Evolutionary conservation across 2,797 vertebrate genomes (phyloP).

Genomic region (Gambusia yucatana): DNA sequence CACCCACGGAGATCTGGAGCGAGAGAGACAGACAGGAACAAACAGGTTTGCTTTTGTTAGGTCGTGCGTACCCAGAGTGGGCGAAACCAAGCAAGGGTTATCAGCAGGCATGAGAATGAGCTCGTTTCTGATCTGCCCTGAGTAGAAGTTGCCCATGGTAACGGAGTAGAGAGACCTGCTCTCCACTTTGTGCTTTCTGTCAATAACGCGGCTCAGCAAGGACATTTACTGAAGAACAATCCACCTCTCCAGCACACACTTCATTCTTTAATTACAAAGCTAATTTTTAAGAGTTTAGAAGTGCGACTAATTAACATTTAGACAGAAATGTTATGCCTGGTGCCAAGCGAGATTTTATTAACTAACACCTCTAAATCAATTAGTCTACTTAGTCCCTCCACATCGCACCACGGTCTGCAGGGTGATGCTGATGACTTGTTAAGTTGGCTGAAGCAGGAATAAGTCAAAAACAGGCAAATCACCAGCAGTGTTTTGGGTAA

Average conservation of each 20-base stretch:
- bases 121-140: slow-evolving; percentile 58
- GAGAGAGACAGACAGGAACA: slow-evolving; percentile 31
- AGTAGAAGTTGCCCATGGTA: slow-evolving; percentile 68
- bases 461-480: neutral
- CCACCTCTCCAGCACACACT: neutral
- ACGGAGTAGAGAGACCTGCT: slow-evolving; percentile 51
- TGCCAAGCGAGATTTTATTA: neutral
- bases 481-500: neutral
- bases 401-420: neutral
- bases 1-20: slow-evolving; percentile 73
- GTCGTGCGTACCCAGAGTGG: slow-evolving; percentile 45
- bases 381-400: neutral
- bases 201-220: slow-evolving; percentile 47
- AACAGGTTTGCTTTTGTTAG: slow-evolving; percentile 45
- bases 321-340: neutral
- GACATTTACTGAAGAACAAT: slow-evolving; percentile 25
- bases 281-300: slow-evolving; percentile 1
- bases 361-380: neutral
- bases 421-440: neutral
- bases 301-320: neutral
- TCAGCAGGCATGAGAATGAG: slow-evolving; percentile 63
- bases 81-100: slow-evolving; percentile 33
- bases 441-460: neutral
- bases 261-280: neutral
- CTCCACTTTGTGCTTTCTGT: slow-evolving; percentile 47